phyloP scores from a whole-genome alignment of 2,797 vertebrate genomes.

The Thalassophryne amazonica region DNA sequence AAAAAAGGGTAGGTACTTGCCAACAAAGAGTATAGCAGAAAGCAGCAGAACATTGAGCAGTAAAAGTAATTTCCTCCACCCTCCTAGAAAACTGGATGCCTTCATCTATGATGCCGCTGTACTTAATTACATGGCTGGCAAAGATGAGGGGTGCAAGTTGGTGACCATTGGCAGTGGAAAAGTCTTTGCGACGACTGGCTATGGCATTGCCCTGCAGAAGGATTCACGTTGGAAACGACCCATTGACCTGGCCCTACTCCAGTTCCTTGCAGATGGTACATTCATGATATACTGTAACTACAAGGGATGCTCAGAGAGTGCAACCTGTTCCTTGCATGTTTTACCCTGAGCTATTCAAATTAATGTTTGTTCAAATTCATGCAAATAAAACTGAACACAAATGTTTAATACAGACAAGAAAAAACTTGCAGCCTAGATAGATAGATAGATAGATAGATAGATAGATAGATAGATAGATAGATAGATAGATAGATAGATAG shows the following conservation, averaged over 20 bases:
- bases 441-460: too few species aligned
- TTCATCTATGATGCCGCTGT: conserved; percentile 96
- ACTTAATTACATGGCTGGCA: conserved; percentile 98
- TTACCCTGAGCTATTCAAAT: too few species aligned
- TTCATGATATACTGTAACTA: background rate
- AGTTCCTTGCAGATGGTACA: conserved; percentile 94
- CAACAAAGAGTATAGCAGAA: background rate
- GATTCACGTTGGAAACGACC: conserved; percentile 93
- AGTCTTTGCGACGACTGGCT: conserved; percentile 96
- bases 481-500: too few species aligned
- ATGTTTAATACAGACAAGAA: too few species aligned
- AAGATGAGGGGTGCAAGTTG: conserved; percentile 96
- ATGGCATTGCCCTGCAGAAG: conserved; percentile 97
- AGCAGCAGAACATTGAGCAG: background rate
- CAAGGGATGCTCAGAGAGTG: background rate
- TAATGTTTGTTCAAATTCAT: too few species aligned
- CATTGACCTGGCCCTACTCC: conserved; percentile 93
- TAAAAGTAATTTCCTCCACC: background rate
- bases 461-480: too few species aligned
- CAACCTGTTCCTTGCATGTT: too few species aligned
- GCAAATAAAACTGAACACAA: too few species aligned
- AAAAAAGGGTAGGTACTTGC: conserved; percentile 86
- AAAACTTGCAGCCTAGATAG: too few species aligned
- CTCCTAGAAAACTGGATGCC: conserved; percentile 91
- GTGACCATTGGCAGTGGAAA: conserved; percentile 97